These are phyloP conservation scores for Paracyclopina nana DNA, from an alignment of 1,140 invertebrate species.

Conservation along the genomic window DNA sequence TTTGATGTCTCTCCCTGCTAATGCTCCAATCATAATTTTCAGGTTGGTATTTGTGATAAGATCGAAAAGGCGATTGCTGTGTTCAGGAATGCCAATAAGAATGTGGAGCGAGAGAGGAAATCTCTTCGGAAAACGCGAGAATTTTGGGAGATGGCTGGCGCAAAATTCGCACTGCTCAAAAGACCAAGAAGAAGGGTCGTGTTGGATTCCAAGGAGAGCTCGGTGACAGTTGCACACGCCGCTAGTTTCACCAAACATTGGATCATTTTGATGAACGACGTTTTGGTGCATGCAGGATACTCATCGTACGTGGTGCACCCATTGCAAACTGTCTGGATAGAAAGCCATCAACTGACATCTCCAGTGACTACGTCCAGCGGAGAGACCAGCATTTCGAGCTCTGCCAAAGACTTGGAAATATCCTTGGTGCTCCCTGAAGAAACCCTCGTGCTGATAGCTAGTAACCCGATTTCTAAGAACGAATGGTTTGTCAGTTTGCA, in stretches of 20 bases:
- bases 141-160: not conserved
- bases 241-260: not conserved
- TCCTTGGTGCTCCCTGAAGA: constrained; percentile 52
- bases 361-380: too few species aligned
- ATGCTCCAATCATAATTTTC: too few species aligned
- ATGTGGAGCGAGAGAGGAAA: too few species aligned
- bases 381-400: too few species aligned
- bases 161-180: not conserved
- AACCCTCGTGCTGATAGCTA: constrained; percentile 41
- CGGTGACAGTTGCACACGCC: not conserved
- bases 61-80: too few species aligned
- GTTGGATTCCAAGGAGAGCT: not conserved
- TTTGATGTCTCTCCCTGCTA: too few species aligned
- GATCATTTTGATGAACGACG: constrained; percentile 44
- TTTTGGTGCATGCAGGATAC: constrained; percentile 46
- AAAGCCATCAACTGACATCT: constrained; percentile 36
- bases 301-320: constrained; percentile 39
- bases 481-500: constrained; percentile 44
- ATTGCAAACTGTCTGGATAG: constrained; percentile 56
- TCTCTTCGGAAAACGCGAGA: not conserved
- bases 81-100: too few species aligned
- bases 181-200: not conserved
- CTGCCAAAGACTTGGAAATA: constrained; percentile 30
- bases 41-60: too few species aligned
- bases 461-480: constrained; percentile 42